A percentile compares a stretch with the other conserved stretches of the same genome.
Evolutionary conservation across 2,888 invertebrate genomes (phyloP).

Genomic region (Quadriops clusia): DNA sequence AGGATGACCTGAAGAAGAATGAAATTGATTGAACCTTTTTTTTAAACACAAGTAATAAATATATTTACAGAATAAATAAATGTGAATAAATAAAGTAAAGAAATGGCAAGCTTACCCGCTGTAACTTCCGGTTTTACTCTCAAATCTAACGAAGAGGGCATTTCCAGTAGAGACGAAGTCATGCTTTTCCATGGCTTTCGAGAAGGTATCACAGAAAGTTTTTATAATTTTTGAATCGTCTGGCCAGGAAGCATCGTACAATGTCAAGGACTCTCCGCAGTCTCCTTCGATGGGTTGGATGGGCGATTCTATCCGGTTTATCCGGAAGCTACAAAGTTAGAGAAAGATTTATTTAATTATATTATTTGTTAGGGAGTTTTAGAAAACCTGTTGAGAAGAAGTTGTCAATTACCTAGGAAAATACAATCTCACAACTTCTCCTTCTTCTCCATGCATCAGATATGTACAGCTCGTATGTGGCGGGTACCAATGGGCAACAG

Average conservation of each 20-base stretch:
- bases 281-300: slow-evolving; percentile 78
- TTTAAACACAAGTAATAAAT: neutral
- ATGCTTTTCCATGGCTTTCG: slow-evolving; percentile 84
- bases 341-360: neutral
- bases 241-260: slow-evolving; percentile 79
- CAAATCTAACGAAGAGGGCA: slow-evolving; percentile 76
- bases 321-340: slow-evolving; percentile 55
- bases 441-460: slow-evolving; percentile 72
- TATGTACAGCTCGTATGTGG: slow-evolving; percentile 88
- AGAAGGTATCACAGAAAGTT: slow-evolving; percentile 90
- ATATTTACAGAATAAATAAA: neutral
- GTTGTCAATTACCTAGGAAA: slow-evolving; percentile 60
- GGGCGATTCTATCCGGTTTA: slow-evolving; percentile 80
- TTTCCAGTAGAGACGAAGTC: slow-evolving; percentile 84
- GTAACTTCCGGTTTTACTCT: slow-evolving; percentile 85
- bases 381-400: neutral
- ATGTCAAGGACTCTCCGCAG: slow-evolving; percentile 79
- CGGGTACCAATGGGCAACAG: slow-evolving; percentile 90
- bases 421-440: slow-evolving; percentile 79
- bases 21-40: slow-evolving; percentile 3
- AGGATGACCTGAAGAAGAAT: slow-evolving; percentile 54
- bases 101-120: slow-evolving; percentile 50
- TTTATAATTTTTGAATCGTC: slow-evolving; percentile 86
- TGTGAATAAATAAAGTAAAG: neutral
- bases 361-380: neutral